Conservation (phyloP, 1,140 invertebrate species). For the Danaus melanippus region DNA sequence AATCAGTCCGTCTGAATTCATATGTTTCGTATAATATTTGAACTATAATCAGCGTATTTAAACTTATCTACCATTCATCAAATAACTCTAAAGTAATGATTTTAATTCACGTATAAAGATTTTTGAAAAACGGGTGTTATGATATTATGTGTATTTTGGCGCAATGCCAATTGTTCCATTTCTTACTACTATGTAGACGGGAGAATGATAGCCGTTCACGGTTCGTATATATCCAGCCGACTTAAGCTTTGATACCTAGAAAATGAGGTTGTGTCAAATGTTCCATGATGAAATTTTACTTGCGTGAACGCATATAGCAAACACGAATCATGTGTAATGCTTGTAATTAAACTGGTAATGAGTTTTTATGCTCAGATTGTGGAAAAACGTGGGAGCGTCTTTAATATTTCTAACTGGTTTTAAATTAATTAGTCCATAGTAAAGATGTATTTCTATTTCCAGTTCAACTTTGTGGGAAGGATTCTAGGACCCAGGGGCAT, state of each 20-base stretch:
- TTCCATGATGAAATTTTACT: slow-evolving; percentile 26
- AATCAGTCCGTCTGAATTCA: too few relatives aligned
- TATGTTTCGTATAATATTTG: too few relatives aligned
- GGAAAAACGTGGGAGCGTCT: slow-evolving; percentile 14
- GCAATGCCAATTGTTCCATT: slow-evolving; percentile 55
- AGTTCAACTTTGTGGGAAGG: slow-evolving; percentile 99
- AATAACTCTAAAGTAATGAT: slow-evolving; percentile 27
- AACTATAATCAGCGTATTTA: too few relatives aligned
- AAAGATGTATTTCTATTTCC: slow-evolving; percentile 55
- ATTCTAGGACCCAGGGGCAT: slow-evolving; percentile 99
- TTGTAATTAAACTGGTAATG: slow-evolving; percentile 45
- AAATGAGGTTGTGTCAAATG: slow-evolving; percentile 51
- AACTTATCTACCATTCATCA: slow-evolving; percentile 39
- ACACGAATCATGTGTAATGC: slow-evolving; percentile 48
- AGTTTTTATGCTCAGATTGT: slow-evolving; percentile 41
- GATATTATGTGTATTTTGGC: slow-evolving; percentile 45
- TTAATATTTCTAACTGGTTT: slow-evolving; percentile 7
- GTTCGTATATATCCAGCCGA: slow-evolving; percentile 49
- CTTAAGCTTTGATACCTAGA: slow-evolving; percentile 51
- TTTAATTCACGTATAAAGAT: slow-evolving; percentile 19
- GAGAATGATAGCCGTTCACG: slow-evolving; percentile 55
- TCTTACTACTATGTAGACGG: slow-evolving; percentile 44
- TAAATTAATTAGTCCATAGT: slow-evolving; percentile 15
- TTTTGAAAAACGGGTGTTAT: slow-evolving; percentile 39
- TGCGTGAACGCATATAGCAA: slow-evolving; percentile 35